Evolutionary conservation across 2,888 invertebrate species (phyloP).

Genomic region (Adela reaumurella): DNA sequence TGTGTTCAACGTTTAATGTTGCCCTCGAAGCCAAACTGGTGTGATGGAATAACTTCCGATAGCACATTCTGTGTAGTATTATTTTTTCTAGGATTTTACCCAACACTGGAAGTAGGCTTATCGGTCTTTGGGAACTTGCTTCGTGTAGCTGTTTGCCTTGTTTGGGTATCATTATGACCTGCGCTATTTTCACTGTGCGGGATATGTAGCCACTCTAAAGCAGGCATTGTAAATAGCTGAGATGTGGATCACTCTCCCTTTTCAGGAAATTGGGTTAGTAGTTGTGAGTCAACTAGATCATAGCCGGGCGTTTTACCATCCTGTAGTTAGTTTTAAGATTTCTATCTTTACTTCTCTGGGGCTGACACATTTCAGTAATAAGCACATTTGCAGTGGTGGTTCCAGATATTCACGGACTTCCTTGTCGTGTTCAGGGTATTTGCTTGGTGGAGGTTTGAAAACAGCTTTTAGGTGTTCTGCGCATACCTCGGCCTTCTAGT

Average conservation of each 20-base stretch:
- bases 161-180: conserved; percentile 2
- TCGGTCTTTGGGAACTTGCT: background rate
- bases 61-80: too few relatives aligned
- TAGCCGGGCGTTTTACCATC: background rate
- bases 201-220: background rate
- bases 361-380: background rate
- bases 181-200: background rate
- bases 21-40: too few relatives aligned
- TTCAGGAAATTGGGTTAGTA: background rate
- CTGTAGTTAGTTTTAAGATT: background rate
- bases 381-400: background rate
- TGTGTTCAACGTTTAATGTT: too few relatives aligned
- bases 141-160: background rate
- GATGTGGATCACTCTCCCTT: too few relatives aligned
- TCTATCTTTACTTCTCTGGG: background rate
- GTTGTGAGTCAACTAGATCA: background rate
- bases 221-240: too few relatives aligned
- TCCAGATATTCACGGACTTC: background rate
- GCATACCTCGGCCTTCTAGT: background rate
- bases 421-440: too few relatives aligned
- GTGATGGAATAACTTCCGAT: too few relatives aligned
- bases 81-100: conserved; percentile 1
- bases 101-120: background rate
- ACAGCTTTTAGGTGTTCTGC: too few relatives aligned
- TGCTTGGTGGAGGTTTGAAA: too few relatives aligned